Conservation (phyloP, 1,140 invertebrate genomes). For the Heterodera schachtii region DNA sequence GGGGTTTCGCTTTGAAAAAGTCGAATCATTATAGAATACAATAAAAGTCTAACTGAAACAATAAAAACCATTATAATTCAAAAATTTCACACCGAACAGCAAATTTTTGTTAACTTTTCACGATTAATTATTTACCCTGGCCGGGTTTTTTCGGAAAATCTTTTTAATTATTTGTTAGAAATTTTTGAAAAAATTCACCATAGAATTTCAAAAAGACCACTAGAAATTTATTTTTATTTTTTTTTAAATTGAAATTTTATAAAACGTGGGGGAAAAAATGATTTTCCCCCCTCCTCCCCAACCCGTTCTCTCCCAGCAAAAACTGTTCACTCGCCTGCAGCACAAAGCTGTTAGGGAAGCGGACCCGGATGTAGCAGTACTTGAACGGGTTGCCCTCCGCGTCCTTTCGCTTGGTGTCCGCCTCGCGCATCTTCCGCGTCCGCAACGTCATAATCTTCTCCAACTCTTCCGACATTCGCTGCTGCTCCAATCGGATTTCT, state of each 20-base stretch:
- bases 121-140: too few species aligned
- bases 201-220: too few species aligned
- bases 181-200: too few species aligned
- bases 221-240: too few species aligned
- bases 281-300: neutral
- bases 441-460: slow-evolving; percentile 47
- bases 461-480: slow-evolving; percentile 30
- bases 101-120: too few species aligned
- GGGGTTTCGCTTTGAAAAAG: neutral
- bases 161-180: too few species aligned
- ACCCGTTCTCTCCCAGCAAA: too few species aligned
- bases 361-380: slow-evolving; percentile 47
- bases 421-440: slow-evolving; percentile 47
- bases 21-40: neutral
- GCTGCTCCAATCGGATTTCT: slow-evolving; percentile 39
- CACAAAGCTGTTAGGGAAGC: slow-evolving; percentile 50
- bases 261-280: too few species aligned
- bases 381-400: slow-evolving; percentile 37
- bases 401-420: slow-evolving; percentile 22
- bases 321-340: slow-evolving; percentile 35
- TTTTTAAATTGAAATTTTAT: slow-evolving; percentile 10
- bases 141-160: too few species aligned
- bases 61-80: too few species aligned
- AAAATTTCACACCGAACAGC: too few species aligned
- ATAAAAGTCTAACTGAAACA: too few species aligned